These are phyloP conservation scores for Alviniconcha marisindica DNA, from an alignment of 1,140 invertebrate species.

Conservation along the genomic window DNA sequence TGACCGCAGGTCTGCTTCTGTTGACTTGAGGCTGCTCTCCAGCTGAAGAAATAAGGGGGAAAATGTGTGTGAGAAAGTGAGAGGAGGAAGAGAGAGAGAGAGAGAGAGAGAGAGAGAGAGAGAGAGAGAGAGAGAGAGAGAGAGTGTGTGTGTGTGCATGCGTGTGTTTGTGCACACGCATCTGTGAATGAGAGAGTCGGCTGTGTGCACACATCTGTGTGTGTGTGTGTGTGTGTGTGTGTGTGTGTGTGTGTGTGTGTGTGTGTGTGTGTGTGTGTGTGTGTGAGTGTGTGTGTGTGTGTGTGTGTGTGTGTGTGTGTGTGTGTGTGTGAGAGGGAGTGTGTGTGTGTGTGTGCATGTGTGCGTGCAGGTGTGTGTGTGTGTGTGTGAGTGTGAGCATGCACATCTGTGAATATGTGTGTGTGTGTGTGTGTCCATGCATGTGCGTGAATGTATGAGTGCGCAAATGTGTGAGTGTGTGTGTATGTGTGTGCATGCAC, in stretches of 20 bases:
- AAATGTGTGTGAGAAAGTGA: no score
- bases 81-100: no score
- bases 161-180: not conserved
- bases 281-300: not conserved
- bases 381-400: not conserved
- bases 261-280: not conserved
- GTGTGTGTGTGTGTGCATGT: not conserved
- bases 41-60: constrained; percentile 51
- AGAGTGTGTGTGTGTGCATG: not conserved
- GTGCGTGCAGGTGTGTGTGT: not conserved
- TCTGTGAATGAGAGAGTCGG: no score
- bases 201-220: not conserved
- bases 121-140: not conserved
- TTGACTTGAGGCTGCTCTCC: constrained; percentile 55
- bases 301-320: not conserved
- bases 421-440: no score
- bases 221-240: constrained; percentile 5
- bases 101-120: not conserved
- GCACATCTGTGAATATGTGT: no score
- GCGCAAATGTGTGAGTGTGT: no score
- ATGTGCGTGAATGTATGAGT: no score
- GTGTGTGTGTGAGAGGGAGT: not conserved
- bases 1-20: constrained; percentile 55
- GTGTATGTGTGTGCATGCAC: no score
- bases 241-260: constrained; percentile 1